Conservation (phyloP, 2,888 invertebrate genomes). For the Ornithoptera alexandrae region DNA sequence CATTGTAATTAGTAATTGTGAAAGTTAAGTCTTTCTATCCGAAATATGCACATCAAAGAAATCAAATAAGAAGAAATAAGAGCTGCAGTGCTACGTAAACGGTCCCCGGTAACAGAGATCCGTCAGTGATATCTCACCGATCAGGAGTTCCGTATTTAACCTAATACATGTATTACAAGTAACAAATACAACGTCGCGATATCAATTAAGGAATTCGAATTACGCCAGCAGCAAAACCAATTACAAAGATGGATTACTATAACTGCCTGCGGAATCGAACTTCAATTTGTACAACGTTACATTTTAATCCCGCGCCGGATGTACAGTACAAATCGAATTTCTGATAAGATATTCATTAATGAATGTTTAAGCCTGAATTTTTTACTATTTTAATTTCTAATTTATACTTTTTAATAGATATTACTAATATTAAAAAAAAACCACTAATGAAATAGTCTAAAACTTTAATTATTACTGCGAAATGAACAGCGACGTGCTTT, state of each 20-base stretch:
- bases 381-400: not conserved
- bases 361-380: not conserved
- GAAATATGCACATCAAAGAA: too few relatives aligned
- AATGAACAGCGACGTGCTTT: too few relatives aligned
- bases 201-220: conserved; percentile 17
- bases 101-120: too few relatives aligned
- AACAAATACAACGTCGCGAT: conserved; percentile 6
- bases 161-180: not conserved
- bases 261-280: conserved; percentile 59
- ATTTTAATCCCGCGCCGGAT: conserved; percentile 69
- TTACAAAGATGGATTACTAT: conserved; percentile 70
- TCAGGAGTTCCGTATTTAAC: not conserved
- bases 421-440: too few relatives aligned
- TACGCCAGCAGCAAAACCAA: conserved; percentile 58
- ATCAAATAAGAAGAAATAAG: too few relatives aligned
- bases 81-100: too few relatives aligned
- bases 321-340: conserved; percentile 52
- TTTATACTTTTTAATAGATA: not conserved
- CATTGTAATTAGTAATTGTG: too few relatives aligned
- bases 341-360: conserved; percentile 48
- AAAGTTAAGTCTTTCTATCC: too few relatives aligned
- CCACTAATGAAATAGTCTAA: too few relatives aligned
- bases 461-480: too few relatives aligned
- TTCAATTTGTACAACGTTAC: conserved; percentile 69
- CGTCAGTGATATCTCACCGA: too few relatives aligned